Conservation (phyloP, 2,888 invertebrate genomes). For the Sesamia inferens region DNA sequence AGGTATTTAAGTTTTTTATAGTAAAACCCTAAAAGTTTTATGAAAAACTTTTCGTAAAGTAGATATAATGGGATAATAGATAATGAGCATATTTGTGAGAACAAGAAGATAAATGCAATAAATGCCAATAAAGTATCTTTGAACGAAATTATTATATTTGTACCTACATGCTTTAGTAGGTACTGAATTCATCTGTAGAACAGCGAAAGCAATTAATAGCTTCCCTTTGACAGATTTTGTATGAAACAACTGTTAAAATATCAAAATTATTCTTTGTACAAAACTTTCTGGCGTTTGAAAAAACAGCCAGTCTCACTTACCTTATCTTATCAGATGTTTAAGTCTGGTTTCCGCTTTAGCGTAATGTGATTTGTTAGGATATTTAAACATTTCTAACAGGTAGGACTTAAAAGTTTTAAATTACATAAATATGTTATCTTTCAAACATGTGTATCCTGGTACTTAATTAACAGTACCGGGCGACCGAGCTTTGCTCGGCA, state of each 20-base stretch:
- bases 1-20: too few species aligned
- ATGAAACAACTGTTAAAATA: too few species aligned
- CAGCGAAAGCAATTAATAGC: not conserved
- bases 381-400: not conserved
- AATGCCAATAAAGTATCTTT: too few species aligned
- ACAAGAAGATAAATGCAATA: not conserved
- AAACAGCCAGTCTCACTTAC: not conserved
- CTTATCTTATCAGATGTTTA: conserved; percentile 36
- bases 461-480: not conserved
- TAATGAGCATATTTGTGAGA: not conserved
- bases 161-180: too few species aligned
- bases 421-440: not conserved
- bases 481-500: too few species aligned
- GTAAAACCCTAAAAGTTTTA: not conserved
- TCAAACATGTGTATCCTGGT: not conserved
- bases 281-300: too few species aligned
- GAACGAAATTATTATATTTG: too few species aligned
- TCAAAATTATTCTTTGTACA: too few species aligned
- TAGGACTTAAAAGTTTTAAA: not conserved
- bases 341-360: conserved; percentile 21
- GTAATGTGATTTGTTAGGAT: not conserved
- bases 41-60: not conserved
- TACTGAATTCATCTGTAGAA: too few species aligned
- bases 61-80: too few species aligned
- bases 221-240: not conserved